Evolutionary conservation across 2,797 vertebrate genomes (phyloP).

Genomic region (Myotis pilosus): DNA sequence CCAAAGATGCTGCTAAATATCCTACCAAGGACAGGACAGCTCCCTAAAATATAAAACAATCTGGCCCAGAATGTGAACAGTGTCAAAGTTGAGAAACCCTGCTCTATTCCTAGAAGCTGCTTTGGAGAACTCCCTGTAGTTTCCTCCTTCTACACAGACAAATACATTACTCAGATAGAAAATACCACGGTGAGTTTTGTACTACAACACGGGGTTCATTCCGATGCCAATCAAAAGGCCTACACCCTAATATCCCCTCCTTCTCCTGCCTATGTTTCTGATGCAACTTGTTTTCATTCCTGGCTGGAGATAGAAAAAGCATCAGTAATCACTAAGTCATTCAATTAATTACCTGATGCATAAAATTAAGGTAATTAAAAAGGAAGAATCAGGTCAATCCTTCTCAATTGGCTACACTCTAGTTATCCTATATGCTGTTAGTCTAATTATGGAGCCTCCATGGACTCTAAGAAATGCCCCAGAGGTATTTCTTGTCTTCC

Average conservation of each 20-base stretch:
- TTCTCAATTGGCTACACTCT: conserved; percentile 58
- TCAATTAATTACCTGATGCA: conserved; percentile 52
- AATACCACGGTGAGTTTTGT: background rate
- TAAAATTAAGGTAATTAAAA: conserved; percentile 64
- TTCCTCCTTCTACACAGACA: background rate
- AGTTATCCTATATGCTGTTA: conserved; percentile 4
- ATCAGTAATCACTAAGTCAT: conserved; percentile 44
- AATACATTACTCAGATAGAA: background rate
- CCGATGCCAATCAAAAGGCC: background rate
- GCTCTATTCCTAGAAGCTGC: background rate
- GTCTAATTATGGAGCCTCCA: conserved; percentile 5
- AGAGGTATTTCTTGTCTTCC: background rate
- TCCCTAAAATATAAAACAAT: background rate
- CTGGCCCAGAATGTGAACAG: background rate
- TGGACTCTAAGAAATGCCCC: background rate
- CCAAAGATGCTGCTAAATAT: background rate
- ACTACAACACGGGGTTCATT: background rate
- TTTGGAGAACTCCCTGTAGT: background rate
- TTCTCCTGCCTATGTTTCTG: background rate
- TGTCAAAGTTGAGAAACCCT: background rate
- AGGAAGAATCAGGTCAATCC: conserved; percentile 53
- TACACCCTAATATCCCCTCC: background rate
- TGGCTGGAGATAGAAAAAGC: background rate
- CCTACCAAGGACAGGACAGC: background rate
- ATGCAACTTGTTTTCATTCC: conserved; percentile 18